Conservation (phyloP, 2,888 invertebrate species). For the Spodoptera picta region DNA sequence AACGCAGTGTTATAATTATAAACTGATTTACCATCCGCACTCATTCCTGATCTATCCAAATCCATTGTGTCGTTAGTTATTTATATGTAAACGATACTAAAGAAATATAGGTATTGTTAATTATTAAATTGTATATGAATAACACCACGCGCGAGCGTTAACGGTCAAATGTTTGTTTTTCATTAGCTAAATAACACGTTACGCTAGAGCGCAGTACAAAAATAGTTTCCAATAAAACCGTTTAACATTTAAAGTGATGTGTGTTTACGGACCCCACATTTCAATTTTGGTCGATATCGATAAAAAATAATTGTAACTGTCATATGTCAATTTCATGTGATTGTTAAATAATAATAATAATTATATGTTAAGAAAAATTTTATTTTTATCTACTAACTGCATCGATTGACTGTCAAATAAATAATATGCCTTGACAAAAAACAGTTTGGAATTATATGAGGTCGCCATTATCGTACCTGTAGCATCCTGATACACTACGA, state of each 20-base stretch:
- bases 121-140: conserved; percentile 51
- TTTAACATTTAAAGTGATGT: conserved; percentile 54
- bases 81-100: conserved; percentile 30
- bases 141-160: conserved; percentile 62
- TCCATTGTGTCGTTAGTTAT: conserved; percentile 67
- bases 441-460: too few species aligned
- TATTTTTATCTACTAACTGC: too few species aligned
- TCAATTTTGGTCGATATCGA: conserved; percentile 49
- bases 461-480: too few species aligned
- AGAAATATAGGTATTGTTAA: conserved; percentile 39
- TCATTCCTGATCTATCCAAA: conserved; percentile 73
- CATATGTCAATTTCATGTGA: too few species aligned
- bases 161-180: conserved; percentile 76
- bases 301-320: background rate
- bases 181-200: conserved; percentile 74
- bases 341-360: too few species aligned
- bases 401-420: too few species aligned
- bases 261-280: conserved; percentile 6
- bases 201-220: conserved; percentile 70
- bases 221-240: conserved; percentile 75
- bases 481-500: too few species aligned
- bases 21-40: conserved; percentile 75
- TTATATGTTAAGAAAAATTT: too few species aligned
- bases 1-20: conserved; percentile 75
- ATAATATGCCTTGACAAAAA: too few species aligned